phyloP scores from a whole-genome alignment of 1,140 invertebrate genomes.

The Heliothis virescens region DNA sequence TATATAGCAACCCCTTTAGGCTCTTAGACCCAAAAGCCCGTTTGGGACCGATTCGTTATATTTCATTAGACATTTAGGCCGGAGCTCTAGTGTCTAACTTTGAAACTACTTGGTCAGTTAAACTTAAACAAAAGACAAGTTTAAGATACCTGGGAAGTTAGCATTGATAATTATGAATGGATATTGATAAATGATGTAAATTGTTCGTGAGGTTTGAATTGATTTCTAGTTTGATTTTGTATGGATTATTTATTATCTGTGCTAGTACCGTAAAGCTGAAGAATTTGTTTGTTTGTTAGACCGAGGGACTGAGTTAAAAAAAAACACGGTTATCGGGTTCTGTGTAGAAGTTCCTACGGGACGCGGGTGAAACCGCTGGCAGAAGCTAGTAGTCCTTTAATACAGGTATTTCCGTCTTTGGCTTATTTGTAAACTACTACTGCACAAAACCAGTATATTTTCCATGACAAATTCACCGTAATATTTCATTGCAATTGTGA shows the following conservation, averaged over 20 bases:
- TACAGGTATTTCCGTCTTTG: too few species aligned
- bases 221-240: not conserved
- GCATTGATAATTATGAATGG: constrained; percentile 28
- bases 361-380: too few species aligned
- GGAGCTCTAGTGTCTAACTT: constrained; percentile 8
- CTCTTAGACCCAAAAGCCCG: constrained; percentile 6
- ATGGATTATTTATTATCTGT: not conserved
- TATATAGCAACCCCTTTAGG: not conserved
- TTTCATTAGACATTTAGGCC: constrained; percentile 31
- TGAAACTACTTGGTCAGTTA: constrained; percentile 35
- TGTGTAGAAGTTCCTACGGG: too few species aligned
- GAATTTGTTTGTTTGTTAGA: not conserved
- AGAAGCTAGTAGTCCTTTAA: too few species aligned
- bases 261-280: too few species aligned
- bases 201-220: constrained; percentile 19
- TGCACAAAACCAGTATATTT: too few species aligned
- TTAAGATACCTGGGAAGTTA: not conserved
- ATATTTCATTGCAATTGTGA: too few species aligned
- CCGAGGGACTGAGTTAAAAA: not conserved
- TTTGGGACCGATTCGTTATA: constrained; percentile 23
- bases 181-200: constrained; percentile 19
- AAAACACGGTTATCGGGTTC: too few species aligned
- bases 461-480: too few species aligned
- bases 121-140: constrained; percentile 37
- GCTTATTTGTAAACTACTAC: too few species aligned